Percentiles rank a stretch among this genome's conserved stretches.
These are phyloP conservation scores for Lanius collurio DNA, from an alignment of 2,113 vertebrate genomes.

Conservation along the genomic window DNA sequence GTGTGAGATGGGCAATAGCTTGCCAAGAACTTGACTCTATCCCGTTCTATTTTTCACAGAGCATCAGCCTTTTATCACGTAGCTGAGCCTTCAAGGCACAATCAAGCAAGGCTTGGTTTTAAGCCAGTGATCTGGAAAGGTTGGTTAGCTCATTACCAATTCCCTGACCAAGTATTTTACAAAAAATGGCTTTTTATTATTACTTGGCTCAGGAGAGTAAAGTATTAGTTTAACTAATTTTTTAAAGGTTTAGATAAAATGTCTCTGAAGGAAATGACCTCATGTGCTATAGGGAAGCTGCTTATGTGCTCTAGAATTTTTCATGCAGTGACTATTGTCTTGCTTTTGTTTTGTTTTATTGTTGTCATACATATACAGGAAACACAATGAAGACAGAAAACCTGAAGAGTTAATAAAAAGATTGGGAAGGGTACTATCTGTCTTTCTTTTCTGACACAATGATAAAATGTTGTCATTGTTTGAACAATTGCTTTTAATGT, in stretches of 20 bases:
- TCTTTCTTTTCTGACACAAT: constrained; percentile 61
- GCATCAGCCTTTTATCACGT: not conserved
- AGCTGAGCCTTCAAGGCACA: not conserved
- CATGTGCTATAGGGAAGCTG: constrained; percentile 54
- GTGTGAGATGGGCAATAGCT: not conserved
- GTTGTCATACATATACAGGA: constrained; percentile 39
- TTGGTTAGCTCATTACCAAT: constrained; percentile 2
- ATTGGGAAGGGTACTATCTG: constrained; percentile 29
- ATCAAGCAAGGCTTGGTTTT: constrained; percentile 15
- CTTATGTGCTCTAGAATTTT: constrained; percentile 39
- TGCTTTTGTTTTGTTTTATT: constrained; percentile 47
- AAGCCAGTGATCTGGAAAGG: not conserved
- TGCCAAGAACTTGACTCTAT: not conserved
- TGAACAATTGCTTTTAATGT: constrained; percentile 56
- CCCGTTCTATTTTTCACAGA: not conserved
- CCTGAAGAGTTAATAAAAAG: constrained; percentile 55
- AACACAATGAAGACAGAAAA: constrained; percentile 45
- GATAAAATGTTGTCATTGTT: constrained; percentile 58
- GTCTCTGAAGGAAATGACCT: constrained; percentile 54
- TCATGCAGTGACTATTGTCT: constrained; percentile 53
- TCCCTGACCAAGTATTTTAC: not conserved
- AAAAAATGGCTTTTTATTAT: not conserved
- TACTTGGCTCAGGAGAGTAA: not conserved
- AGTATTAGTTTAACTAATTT: constrained; percentile 31
- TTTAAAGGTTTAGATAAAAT: constrained; percentile 26